Evolutionary conservation across 2,888 invertebrate species (phyloP).

Genomic region (Linyphia triangularis): DNA sequence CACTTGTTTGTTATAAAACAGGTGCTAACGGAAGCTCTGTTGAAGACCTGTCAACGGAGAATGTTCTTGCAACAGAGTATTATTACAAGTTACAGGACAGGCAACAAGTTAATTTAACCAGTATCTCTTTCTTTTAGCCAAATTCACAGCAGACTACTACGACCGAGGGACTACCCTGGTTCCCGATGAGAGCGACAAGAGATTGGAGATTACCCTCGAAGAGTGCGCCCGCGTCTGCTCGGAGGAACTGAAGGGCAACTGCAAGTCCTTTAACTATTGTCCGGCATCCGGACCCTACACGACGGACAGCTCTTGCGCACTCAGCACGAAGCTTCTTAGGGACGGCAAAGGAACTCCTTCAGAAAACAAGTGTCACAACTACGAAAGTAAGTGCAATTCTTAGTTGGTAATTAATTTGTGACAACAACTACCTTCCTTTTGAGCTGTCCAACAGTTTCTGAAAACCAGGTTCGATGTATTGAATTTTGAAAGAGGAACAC

Average conservation of each 20-base stretch:
- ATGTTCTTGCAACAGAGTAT: too few relatives aligned
- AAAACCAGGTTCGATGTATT: too few relatives aligned
- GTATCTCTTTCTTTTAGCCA: slow-evolving; percentile 33
- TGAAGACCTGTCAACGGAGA: too few relatives aligned
- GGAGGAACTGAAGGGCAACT: slow-evolving; percentile 33
- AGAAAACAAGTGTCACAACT: slow-evolving; percentile 34
- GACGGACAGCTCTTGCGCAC: slow-evolving; percentile 35
- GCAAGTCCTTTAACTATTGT: slow-evolving; percentile 71
- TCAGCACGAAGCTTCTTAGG: background rate
- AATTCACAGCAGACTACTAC: slow-evolving; percentile 58
- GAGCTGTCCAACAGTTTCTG: too few relatives aligned
- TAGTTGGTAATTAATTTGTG: too few relatives aligned
- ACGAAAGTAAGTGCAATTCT: slow-evolving; percentile 66
- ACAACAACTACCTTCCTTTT: too few relatives aligned
- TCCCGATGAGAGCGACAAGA: slow-evolving; percentile 16
- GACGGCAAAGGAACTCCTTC: background rate
- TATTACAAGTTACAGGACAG: too few relatives aligned
- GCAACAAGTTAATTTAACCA: too few relatives aligned
- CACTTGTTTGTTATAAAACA: too few relatives aligned
- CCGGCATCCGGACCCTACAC: background rate
- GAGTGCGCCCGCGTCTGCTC: slow-evolving; percentile 63
- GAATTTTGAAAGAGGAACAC: too few relatives aligned
- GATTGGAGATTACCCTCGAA: slow-evolving; percentile 39
- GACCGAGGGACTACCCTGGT: slow-evolving; percentile 50
- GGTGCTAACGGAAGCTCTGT: too few relatives aligned